phyloP scores from a whole-genome alignment of 2,113 vertebrate genomes.

The Tragelaphus buxtoni region DNA sequence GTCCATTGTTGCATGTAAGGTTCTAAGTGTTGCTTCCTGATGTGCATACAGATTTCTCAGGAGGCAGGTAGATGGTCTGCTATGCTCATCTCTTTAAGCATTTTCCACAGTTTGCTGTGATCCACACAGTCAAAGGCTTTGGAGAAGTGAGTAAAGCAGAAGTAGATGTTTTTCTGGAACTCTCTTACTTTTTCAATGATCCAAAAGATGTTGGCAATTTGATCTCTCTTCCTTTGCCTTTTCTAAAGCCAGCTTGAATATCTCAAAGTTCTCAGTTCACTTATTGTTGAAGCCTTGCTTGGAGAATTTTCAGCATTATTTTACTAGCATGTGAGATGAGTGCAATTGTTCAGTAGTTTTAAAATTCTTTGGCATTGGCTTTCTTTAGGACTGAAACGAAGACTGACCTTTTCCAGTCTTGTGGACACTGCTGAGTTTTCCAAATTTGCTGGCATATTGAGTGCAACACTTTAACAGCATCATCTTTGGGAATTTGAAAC shows the following conservation, averaged over 20 bases:
- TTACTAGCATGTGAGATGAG: neutral
- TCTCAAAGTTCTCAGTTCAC: neutral
- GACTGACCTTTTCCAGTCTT: neutral
- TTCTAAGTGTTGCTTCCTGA: too few species aligned
- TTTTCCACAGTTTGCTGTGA: too few species aligned
- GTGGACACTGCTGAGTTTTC: neutral
- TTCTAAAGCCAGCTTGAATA: neutral
- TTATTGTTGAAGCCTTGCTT: neutral
- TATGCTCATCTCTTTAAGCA: too few species aligned
- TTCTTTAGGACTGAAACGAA: neutral
- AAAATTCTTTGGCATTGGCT: neutral
- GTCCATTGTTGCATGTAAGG: too few species aligned
- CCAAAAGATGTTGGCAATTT: too few species aligned
- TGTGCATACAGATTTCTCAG: too few species aligned
- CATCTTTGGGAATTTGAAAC: neutral
- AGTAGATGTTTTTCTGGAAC: too few species aligned
- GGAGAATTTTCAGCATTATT: neutral
- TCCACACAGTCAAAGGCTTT: too few species aligned
- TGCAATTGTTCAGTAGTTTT: neutral
- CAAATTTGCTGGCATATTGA: neutral
- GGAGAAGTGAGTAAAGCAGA: too few species aligned
- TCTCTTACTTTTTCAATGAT: too few species aligned
- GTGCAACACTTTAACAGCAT: neutral
- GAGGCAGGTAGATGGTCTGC: too few species aligned
- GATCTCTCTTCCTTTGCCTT: too few species aligned